Evolutionary conservation across 1,140 invertebrate genomes (phyloP).

Genomic region (Drosophila bifasciata): DNA sequence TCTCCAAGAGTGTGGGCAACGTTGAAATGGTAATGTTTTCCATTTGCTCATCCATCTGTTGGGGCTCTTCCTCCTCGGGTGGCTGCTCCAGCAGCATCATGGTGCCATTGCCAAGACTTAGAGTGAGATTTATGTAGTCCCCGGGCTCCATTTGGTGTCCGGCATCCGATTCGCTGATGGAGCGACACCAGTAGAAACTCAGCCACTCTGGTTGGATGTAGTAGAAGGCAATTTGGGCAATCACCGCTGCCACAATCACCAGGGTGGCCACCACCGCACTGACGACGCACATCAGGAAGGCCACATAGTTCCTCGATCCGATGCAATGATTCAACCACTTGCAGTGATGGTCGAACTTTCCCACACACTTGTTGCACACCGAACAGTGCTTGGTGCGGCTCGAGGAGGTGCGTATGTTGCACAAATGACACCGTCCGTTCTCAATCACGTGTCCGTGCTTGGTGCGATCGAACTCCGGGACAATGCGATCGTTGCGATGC

Average conservation of each 20-base stretch:
- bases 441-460: constrained; percentile 97
- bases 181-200: constrained; percentile 79
- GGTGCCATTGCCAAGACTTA: constrained; percentile 59
- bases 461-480: constrained; percentile 93
- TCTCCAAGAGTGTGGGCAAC: constrained; percentile 59
- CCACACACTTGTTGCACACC: constrained; percentile 98
- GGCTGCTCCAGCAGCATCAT: constrained; percentile 59
- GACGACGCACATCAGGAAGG: constrained; percentile 93
- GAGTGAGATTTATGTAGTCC: constrained; percentile 67
- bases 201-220: constrained; percentile 86
- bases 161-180: constrained; percentile 2
- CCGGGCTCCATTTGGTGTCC: constrained; percentile 17
- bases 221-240: constrained; percentile 88
- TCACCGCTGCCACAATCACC: constrained; percentile 88
- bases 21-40: constrained; percentile 50
- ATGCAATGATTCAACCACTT: constrained; percentile 99
- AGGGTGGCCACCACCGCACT: constrained; percentile 91
- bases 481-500: constrained; percentile 85
- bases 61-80: background rate
- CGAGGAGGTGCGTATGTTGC: constrained; percentile 91
- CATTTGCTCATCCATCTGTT: constrained; percentile 18
- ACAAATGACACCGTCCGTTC: constrained; percentile 96
- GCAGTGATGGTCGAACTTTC: constrained; percentile 97
- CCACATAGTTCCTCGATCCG: constrained; percentile 94
- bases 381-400: constrained; percentile 96